These are phyloP conservation scores for Tursiops truncatus DNA, from an alignment of 2,113 vertebrate species.

Conservation along the genomic window DNA sequence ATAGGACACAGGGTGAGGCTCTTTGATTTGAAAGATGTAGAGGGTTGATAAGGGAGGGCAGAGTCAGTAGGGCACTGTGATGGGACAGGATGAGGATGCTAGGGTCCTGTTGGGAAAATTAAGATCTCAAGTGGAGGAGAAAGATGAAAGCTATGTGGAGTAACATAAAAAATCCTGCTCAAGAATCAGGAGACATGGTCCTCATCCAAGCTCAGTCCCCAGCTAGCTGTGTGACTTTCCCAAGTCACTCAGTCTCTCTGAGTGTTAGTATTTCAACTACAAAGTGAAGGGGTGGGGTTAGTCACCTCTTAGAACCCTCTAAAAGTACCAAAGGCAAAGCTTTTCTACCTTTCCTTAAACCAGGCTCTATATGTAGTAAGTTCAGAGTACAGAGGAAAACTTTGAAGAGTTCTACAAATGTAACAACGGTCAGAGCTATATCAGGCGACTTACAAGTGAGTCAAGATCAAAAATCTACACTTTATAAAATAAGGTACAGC, in stretches of 20 bases:
- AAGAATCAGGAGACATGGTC: neutral
- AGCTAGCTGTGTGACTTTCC: neutral
- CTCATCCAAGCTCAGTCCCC: neutral
- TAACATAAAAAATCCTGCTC: neutral
- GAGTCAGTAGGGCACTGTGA: neutral
- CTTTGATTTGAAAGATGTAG: neutral
- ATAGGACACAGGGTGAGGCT: neutral
- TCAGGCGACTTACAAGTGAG: neutral
- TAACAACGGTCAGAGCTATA: neutral
- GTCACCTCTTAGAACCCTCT: neutral
- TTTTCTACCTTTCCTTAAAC: neutral
- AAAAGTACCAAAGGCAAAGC: neutral
- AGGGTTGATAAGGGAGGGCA: neutral
- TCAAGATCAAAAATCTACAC: neutral
- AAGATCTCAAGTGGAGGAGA: neutral
- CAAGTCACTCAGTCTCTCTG: neutral
- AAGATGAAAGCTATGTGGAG: neutral
- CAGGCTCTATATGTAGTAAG: neutral
- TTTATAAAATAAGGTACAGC: neutral
- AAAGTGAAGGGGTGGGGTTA: neutral
- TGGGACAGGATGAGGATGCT: neutral
- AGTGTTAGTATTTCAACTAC: neutral
- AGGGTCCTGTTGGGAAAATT: neutral
- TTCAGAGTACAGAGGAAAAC: neutral
- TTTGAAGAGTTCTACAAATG: constrained; percentile 2